Evolutionary conservation across 2,888 invertebrate genomes (phyloP).

Genomic region (Sphaerophoria taeniata): DNA sequence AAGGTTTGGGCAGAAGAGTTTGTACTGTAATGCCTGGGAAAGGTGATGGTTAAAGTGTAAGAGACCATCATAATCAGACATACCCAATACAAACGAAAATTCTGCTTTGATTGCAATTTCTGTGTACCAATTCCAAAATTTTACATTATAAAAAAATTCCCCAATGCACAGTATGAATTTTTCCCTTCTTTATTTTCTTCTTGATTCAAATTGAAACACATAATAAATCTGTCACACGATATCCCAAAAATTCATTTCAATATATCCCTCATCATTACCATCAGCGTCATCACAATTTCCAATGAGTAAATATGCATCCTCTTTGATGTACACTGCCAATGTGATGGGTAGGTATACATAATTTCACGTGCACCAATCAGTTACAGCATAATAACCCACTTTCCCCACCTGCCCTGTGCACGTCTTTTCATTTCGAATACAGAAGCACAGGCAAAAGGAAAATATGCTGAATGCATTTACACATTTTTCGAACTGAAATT

Average conservation of each 20-base stretch:
- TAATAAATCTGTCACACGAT: constrained; percentile 1
- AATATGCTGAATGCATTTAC: constrained; percentile 8
- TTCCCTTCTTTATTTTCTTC: neutral
- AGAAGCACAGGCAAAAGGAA: neutral
- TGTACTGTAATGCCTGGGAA: too few relatives aligned
- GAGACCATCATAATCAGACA: too few relatives aligned
- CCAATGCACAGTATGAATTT: neutral
- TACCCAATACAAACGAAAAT: too few relatives aligned
- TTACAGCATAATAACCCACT: neutral
- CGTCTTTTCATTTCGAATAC: neutral
- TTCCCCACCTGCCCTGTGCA: neutral
- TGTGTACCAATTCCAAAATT: too few relatives aligned
- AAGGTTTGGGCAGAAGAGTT: too few relatives aligned
- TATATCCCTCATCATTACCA: constrained; percentile 3
- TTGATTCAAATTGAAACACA: neutral
- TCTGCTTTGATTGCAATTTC: too few relatives aligned
- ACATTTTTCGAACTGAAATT: constrained; percentile 7
- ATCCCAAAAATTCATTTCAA: constrained; percentile 15
- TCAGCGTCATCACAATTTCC: neutral
- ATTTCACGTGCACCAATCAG: constrained; percentile 23
- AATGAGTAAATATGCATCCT: constrained; percentile 1
- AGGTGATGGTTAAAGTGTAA: too few relatives aligned
- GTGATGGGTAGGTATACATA: neutral
- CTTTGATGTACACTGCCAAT: neutral
- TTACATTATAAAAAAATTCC: too few relatives aligned